Evolutionary conservation across 2,888 invertebrate species (phyloP), one percentile per base, ranked within the genome.

Genomic region (Brenthis daphne): DNA sequence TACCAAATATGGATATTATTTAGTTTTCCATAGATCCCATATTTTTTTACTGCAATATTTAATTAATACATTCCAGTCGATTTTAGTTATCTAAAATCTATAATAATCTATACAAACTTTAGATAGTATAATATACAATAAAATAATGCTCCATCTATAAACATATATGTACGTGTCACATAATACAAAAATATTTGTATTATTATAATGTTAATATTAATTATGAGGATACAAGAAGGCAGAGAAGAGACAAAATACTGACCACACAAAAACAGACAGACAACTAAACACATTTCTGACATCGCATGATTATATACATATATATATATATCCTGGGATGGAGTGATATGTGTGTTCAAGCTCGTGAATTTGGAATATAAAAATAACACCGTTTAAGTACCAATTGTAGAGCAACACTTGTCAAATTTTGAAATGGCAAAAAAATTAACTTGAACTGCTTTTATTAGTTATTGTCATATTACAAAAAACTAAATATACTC

Each of bases 281-380:
- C 66, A 72, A 73, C 79, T 79, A 77, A 79, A 79, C 78, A 80
- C 80, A 78, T 79, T 78, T 78, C 78, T 75, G 75, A 70, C 67
- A 64, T 51, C 43, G 66, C 50, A 66, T 58, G 65, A 64, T 48
- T n/a, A 29, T 63, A 20, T 20, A 20, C 20, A 66, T 57, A 48
- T 58, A 43, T 57, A 48, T 58, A 43, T 58, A 29, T 58, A 37
- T 56, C 55, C 75, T 73, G 74, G 75, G 77, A 76, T 75, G 73
- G 71, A 66, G 64, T 68, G 72, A 69, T 61, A 69, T 50, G 43
- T 57, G 37, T 69, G 63, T 58, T 64, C 16, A 57, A 66, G 69
- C 65, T 54, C 53, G 72, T 74, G 68, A 73, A 71, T 71, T 67
- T 72, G 72, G 70, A 70, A 75, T 64, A 65, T 71, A 66, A 71